Conservation (phyloP, 2,797 vertebrate species). For the Propithecus deckenii region DNA sequence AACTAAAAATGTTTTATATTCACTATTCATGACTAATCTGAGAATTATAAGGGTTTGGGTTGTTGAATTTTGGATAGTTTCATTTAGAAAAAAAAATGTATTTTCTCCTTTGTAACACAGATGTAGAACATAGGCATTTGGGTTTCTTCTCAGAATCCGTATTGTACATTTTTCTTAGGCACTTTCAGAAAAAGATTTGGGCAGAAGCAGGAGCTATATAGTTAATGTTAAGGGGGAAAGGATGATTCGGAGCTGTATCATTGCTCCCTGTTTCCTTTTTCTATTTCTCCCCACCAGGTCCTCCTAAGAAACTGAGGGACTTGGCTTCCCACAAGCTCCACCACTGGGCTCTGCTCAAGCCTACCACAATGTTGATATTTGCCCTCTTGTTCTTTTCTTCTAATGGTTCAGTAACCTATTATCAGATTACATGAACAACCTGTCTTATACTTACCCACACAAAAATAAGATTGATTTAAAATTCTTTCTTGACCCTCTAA, state of each 20-base stretch:
- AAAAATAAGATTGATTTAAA: slow-evolving; percentile 8
- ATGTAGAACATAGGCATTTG: neutral
- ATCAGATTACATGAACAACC: slow-evolving; percentile 2
- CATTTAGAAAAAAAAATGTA: neutral
- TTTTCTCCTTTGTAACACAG: slow-evolving; percentile 8
- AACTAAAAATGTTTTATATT: neutral
- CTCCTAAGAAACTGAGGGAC: slow-evolving; percentile 1
- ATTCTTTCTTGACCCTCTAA: neutral
- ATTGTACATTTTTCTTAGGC: neutral
- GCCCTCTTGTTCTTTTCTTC: neutral
- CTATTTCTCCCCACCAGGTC: neutral
- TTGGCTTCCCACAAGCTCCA: neutral
- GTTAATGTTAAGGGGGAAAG: slow-evolving; percentile 22
- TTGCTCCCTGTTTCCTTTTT: neutral
- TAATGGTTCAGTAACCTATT: slow-evolving; percentile 5
- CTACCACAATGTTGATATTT: neutral
- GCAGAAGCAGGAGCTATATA: neutral
- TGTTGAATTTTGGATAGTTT: neutral
- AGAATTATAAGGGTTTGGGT: neutral
- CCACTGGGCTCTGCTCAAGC: neutral
- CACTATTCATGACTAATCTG: neutral
- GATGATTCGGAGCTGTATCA: neutral
- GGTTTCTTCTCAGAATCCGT: neutral
- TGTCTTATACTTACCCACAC: neutral
- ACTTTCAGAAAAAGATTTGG: slow-evolving; percentile 1